These are phyloP conservation scores for Ceyx erithaca DNA, from an alignment of 2,797 vertebrate species.

Conservation along the genomic window DNA sequence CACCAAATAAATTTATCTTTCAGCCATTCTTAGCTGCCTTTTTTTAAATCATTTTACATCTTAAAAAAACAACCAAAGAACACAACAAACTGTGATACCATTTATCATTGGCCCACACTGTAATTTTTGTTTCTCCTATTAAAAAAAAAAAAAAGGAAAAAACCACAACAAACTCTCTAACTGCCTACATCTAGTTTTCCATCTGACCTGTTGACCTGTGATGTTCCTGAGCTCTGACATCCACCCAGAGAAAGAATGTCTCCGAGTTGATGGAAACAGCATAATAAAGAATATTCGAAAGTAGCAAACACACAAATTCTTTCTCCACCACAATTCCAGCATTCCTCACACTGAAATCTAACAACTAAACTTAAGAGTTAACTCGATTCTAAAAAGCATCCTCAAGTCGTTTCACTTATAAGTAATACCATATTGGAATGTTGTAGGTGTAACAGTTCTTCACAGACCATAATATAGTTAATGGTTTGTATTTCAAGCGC, in stretches of 20 bases:
- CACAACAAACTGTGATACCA: conserved; percentile 1
- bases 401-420: not conserved
- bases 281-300: not conserved
- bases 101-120: conserved; percentile 65
- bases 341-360: not conserved
- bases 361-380: not conserved
- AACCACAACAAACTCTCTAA: not conserved
- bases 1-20: not conserved
- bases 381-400: not conserved
- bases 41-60: not conserved
- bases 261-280: not conserved
- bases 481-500: not conserved
- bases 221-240: conserved; percentile 20
- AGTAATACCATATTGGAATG: not conserved
- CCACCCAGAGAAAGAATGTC: conserved; percentile 8
- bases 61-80: not conserved
- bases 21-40: not conserved
- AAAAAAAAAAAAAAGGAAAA: not conserved
- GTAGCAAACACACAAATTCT: not conserved
- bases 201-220: conserved; percentile 31
- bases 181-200: conserved; percentile 67
- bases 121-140: conserved; percentile 67
- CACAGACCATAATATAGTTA: not conserved
- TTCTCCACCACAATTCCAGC: not conserved
- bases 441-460: not conserved